phyloP scores from a whole-genome alignment of 2,797 vertebrate genomes.

The Argentina silus region DNA sequence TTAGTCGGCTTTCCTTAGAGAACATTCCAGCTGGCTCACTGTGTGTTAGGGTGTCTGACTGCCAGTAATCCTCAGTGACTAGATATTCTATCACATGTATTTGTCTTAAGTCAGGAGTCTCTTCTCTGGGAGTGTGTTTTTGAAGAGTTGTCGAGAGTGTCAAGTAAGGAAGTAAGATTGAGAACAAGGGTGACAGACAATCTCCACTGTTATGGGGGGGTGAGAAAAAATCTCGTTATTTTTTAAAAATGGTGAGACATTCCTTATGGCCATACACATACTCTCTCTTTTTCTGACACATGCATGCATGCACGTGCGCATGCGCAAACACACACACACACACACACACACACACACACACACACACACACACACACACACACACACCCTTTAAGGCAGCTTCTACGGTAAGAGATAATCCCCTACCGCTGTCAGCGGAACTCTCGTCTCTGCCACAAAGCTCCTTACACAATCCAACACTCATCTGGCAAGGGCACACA shows the following conservation, averaged over 20 bases:
- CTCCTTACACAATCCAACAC: conserved; percentile 64
- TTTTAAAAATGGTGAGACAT: neutral
- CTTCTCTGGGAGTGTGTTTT: too few species aligned
- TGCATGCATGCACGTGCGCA: neutral
- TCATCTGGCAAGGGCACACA: conserved; percentile 56
- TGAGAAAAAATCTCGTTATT: neutral
- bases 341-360: conserved; percentile 13
- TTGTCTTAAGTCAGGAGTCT: too few species aligned
- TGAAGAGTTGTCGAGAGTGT: too few species aligned
- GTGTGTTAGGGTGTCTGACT: too few species aligned
- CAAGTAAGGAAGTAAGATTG: too few species aligned
- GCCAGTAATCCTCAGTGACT: too few species aligned
- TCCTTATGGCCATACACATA: neutral
- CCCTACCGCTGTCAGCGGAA: conserved; percentile 63
- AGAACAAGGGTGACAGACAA: too few species aligned
- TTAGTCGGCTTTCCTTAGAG: too few species aligned
- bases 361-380: conserved; percentile 18
- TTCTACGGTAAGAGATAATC: conserved; percentile 67
- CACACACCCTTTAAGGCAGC: conserved; percentile 48
- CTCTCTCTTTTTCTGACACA: neutral
- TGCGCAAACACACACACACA: conserved; percentile 21
- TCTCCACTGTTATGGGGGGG: neutral
- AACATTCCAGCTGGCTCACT: too few species aligned
- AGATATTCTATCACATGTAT: too few species aligned
- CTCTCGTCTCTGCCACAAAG: conserved; percentile 66